Evolutionary conservation across 1,140 invertebrate genomes (phyloP), one percentile per base, ranked within the genome.

Genomic region (Aricia agestis): DNA sequence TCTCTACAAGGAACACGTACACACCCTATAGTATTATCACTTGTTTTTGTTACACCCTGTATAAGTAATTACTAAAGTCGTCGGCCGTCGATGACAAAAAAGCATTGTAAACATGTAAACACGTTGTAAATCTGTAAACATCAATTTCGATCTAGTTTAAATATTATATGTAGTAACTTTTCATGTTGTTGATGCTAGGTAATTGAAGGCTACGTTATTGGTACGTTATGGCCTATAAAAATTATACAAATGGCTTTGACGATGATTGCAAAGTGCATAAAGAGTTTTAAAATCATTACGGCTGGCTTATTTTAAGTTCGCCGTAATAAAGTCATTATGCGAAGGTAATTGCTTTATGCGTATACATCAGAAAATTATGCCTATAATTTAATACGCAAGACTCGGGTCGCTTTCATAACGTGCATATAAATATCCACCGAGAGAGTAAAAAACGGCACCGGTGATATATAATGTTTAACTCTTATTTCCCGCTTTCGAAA

Each of bases 401-500:
- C 10, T 11, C 18, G 18, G 18, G 18, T 6, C 59, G 18, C 18
- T 19, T 63, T 19, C 59, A 59, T 66, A 42, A 67, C 17, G 36
- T 67, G 66, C 66, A 17, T 13, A 67, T 18, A 19, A 18, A 52
- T 41, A 11, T 45, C 52, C 11, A 57, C 11, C 25, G 11, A 57
- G 25, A 68, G 19, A 11, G 6, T n/a, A 57, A 52, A n/a, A 68
- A 68, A 57, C 41, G 25, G 25, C 18, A 32, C 11, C 7, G 42
- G 42, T 45, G 25, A 9, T 41, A 61, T 42, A 17, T 41, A 11
- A 32, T 69, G 57, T 19, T 10, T 18, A 41, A 68, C 13, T 70
- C 70, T 68, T 65, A 66, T 74, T 66, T 71, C 74, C 69, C 74
- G 66, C 71, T 73, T 75, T 74, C 69, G 41, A 71, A 66, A 75